Conservation (phyloP, 2,113 vertebrate species). For the Pongo abelii region DNA sequence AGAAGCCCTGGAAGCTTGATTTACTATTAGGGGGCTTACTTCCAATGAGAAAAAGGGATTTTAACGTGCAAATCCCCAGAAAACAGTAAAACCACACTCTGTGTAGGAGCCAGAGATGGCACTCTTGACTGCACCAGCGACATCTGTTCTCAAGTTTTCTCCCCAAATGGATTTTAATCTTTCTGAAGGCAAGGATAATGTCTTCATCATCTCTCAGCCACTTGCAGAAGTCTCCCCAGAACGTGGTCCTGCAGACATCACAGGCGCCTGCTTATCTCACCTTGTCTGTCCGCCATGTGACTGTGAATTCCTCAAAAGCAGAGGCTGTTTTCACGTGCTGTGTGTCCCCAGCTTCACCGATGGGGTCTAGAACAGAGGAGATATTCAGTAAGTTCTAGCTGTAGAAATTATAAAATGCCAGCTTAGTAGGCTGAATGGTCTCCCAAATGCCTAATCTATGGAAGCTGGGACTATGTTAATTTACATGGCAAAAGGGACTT, state of each 20-base stretch:
- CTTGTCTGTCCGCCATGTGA: fast-evolving
- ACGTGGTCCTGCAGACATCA: not conserved
- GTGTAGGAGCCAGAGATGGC: not conserved
- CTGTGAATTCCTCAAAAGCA: not conserved
- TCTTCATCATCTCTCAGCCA: not conserved
- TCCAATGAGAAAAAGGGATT: not conserved
- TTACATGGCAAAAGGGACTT: not conserved
- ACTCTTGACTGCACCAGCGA: too few relatives aligned
- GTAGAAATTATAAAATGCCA: not conserved
- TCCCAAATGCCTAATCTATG: not conserved
- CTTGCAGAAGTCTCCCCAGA: not conserved
- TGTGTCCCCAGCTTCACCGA: not conserved
- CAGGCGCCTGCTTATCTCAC: not conserved
- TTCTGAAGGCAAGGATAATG: not conserved
- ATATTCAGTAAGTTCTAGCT: not conserved
- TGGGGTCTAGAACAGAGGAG: not conserved
- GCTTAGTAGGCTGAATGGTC: not conserved
- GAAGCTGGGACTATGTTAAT: not conserved
- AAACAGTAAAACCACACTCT: not conserved
- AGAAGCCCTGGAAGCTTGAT: not conserved
- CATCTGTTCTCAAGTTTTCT: not conserved
- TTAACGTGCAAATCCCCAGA: not conserved
- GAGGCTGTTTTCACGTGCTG: not conserved
- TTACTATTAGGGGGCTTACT: not conserved
- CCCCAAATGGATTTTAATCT: not conserved